These are phyloP conservation scores for Phalangium opilio DNA, from an alignment of 2,888 invertebrate species.

Conservation along the genomic window DNA sequence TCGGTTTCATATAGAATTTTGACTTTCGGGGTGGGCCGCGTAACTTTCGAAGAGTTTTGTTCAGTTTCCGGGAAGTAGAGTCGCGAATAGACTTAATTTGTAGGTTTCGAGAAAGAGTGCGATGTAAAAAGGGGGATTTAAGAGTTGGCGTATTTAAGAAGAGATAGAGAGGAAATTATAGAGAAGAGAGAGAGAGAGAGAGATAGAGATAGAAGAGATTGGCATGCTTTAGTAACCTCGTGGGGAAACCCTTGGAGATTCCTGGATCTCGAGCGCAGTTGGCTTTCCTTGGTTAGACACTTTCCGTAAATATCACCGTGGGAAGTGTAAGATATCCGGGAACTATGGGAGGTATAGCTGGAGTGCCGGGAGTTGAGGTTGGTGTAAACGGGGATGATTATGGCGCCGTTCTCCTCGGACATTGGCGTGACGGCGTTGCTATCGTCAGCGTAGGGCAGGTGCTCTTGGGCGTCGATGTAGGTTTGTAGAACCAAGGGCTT, in stretches of 20 bases:
- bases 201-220: neutral
- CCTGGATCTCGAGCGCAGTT: constrained; percentile 42
- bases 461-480: constrained; percentile 63
- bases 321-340: constrained; percentile 81
- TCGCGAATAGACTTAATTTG: too few relatives aligned
- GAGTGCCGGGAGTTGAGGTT: constrained; percentile 76
- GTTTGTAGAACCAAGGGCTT: constrained; percentile 87
- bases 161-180: neutral
- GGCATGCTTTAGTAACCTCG: constrained; percentile 14
- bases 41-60: too few relatives aligned
- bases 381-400: constrained; percentile 80
- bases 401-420: constrained; percentile 93
- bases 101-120: too few relatives aligned
- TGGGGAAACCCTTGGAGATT: constrained; percentile 20
- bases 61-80: too few relatives aligned
- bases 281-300: constrained; percentile 64
- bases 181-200: neutral
- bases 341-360: constrained; percentile 88
- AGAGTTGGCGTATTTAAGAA: constrained; percentile 2
- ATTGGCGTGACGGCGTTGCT: constrained; percentile 94
- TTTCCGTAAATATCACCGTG: constrained; percentile 74
- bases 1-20: too few relatives aligned
- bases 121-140: neutral
- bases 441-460: constrained; percentile 92
- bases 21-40: neutral